phyloP scores from a whole-genome alignment of 2,797 vertebrate genomes.

The Dipus sagitta region DNA sequence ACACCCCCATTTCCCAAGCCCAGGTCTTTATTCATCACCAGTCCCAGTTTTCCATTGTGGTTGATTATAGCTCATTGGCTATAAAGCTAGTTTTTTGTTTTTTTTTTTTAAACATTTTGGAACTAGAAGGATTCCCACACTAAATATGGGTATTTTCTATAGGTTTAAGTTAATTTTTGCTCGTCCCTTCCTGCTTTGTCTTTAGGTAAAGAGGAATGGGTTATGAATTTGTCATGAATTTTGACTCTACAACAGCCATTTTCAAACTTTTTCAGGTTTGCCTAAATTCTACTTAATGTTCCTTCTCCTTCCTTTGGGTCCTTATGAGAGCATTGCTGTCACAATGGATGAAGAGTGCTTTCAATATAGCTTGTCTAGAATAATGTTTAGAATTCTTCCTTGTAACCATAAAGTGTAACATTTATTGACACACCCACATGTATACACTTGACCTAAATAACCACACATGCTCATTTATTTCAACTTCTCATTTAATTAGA shows the following conservation, averaged over 20 bases:
- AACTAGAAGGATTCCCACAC: background rate
- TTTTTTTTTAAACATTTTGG: no score
- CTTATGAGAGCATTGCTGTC: background rate
- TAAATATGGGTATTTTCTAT: background rate
- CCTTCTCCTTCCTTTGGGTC: background rate
- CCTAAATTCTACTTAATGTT: background rate
- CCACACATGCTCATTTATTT: slow-evolving; percentile 34
- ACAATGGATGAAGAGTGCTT: background rate
- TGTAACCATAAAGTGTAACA: slow-evolving; percentile 11
- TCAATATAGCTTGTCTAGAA: slow-evolving; percentile 7
- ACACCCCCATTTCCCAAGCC: rapidly evolving
- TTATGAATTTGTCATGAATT: background rate
- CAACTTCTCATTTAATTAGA: slow-evolving; percentile 35
- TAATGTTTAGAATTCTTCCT: slow-evolving; percentile 51
- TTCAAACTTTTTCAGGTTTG: slow-evolving; percentile 27
- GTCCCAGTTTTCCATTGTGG: background rate
- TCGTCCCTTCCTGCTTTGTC: background rate
- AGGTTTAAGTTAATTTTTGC: background rate
- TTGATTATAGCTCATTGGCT: background rate
- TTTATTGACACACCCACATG: background rate
- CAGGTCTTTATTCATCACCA: background rate
- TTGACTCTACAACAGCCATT: background rate
- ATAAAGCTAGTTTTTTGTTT: background rate
- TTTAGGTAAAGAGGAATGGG: background rate
- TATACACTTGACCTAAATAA: background rate